Evolutionary conservation across 1,140 invertebrate species (phyloP).

Genomic region (Brachystomella parvula): DNA sequence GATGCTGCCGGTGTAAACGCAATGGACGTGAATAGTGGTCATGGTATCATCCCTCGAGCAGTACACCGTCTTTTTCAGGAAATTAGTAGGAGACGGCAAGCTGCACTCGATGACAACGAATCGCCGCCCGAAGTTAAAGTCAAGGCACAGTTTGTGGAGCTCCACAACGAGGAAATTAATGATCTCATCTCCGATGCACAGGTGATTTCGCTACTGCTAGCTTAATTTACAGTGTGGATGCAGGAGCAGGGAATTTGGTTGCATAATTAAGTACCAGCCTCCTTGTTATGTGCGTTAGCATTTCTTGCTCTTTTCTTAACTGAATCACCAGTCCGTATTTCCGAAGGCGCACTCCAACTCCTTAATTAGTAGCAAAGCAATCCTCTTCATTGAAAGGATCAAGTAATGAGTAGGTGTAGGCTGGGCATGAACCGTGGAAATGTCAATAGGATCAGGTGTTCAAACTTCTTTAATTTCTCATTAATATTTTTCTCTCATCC

Average conservation of each 20-base stretch:
- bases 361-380: too few relatives aligned
- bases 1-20: constrained; percentile 56
- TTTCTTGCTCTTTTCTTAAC: too few relatives aligned
- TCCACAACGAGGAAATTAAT: constrained; percentile 94
- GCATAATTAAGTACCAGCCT: neutral
- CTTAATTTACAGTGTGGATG: neutral
- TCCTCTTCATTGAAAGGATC: neutral
- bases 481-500: neutral
- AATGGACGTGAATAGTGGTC: constrained; percentile 46
- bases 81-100: constrained; percentile 52
- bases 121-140: constrained; percentile 71
- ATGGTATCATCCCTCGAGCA: constrained; percentile 88
- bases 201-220: neutral
- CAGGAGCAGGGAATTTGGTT: neutral
- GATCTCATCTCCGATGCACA: constrained; percentile 48
- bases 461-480: neutral
- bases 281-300: neutral
- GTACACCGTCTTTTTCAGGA: constrained; percentile 81
- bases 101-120: constrained; percentile 51
- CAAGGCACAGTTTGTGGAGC: constrained; percentile 78
- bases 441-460: neutral
- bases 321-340: too few relatives aligned
- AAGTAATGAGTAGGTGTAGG: neutral
- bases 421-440: neutral
- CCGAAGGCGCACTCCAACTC: too few relatives aligned